These are phyloP conservation scores for Paguma larvata DNA, from an alignment of 2,797 vertebrate species.

Conservation along the genomic window DNA sequence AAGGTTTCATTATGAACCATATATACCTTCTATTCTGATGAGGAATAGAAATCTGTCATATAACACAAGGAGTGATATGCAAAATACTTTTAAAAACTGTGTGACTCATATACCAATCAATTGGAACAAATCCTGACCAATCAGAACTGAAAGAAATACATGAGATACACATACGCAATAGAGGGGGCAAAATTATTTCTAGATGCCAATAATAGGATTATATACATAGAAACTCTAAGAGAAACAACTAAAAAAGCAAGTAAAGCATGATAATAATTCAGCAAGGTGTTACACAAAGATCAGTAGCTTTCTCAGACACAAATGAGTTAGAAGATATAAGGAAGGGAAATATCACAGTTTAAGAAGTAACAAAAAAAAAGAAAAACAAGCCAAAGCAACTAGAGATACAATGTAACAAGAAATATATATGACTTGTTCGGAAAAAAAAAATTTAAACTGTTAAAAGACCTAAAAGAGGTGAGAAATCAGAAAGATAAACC, in stretches of 20 bases:
- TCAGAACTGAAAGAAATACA: background rate
- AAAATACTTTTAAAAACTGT: background rate
- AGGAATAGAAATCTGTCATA: background rate
- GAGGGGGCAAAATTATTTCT: background rate
- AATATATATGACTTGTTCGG: background rate
- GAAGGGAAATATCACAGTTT: conserved; percentile 19
- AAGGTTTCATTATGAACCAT: background rate
- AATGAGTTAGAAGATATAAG: background rate
- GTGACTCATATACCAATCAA: background rate
- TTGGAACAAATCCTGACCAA: background rate
- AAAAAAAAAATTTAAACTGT: background rate
- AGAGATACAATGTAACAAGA: background rate
- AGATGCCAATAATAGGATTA: background rate
- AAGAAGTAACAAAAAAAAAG: background rate
- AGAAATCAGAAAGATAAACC: background rate
- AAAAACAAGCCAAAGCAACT: background rate
- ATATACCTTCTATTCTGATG: background rate
- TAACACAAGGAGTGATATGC: background rate
- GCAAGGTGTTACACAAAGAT: background rate
- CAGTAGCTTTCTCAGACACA: background rate
- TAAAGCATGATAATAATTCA: background rate
- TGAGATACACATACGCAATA: background rate
- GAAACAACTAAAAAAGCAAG: background rate
- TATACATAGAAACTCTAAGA: background rate
- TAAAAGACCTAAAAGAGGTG: background rate